Conservation (phyloP, 1,140 invertebrate genomes). For the Copidosoma floridanum region DNA sequence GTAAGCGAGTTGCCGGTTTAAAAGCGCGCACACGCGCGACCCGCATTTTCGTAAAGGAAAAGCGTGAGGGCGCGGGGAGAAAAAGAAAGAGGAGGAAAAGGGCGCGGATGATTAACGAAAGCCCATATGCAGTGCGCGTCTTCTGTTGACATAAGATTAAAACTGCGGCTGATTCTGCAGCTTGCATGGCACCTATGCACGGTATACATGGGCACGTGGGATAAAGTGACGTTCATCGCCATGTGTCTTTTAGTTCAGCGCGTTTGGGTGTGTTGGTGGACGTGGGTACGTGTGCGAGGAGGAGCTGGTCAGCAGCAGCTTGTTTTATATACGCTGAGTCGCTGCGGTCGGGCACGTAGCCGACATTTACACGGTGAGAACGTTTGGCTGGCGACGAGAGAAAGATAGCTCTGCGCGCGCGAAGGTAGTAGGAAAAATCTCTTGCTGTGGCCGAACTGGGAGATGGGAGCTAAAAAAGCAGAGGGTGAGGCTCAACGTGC, state of each 20-base stretch:
- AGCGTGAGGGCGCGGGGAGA: too few relatives aligned
- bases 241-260: constrained; percentile 50
- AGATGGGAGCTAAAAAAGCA: too few relatives aligned
- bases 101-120: constrained; percentile 16
- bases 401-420: constrained; percentile 43
- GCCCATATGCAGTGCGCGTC: constrained; percentile 34
- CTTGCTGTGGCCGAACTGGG: too few relatives aligned
- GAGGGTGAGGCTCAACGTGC: too few relatives aligned
- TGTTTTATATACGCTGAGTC: constrained; percentile 57
- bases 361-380: constrained; percentile 46
- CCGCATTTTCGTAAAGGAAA: constrained; percentile 11
- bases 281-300: constrained; percentile 33
- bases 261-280: constrained; percentile 43
- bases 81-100: too few relatives aligned
- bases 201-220: too few relatives aligned
- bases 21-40: neutral
- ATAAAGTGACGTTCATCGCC: neutral
- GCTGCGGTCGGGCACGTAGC: constrained; percentile 47
- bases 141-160: constrained; percentile 50
- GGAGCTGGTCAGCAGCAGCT: constrained; percentile 31
- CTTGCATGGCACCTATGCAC: too few relatives aligned
- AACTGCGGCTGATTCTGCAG: constrained; percentile 45
- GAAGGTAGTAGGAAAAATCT: constrained; percentile 31
- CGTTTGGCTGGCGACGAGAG: constrained; percentile 27
- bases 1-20: neutral